Evolutionary conservation across 2,113 vertebrate genomes (phyloP).

Genomic region (Lanius collurio): DNA sequence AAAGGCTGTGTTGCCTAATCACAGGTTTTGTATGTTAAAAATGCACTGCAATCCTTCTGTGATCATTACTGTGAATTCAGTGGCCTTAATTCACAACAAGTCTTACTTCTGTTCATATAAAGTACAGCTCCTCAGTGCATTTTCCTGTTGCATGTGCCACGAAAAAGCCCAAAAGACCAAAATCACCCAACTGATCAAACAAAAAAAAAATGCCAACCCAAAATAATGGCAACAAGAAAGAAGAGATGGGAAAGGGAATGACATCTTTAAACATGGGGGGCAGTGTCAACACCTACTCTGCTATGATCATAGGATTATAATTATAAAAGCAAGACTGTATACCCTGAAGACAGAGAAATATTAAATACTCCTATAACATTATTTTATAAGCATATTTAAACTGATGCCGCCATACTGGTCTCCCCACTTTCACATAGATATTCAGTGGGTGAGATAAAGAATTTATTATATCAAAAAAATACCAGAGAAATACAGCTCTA

Average conservation of each 20-base stretch:
- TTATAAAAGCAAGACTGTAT: slow-evolving; percentile 21
- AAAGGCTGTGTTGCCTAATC: slow-evolving; percentile 8
- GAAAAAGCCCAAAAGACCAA: neutral
- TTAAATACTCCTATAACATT: neutral
- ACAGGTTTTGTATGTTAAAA: slow-evolving; percentile 23
- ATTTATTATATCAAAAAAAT: neutral
- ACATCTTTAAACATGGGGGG: neutral
- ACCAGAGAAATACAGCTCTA: neutral
- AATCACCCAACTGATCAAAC: neutral
- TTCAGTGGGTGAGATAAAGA: neutral
- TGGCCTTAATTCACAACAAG: slow-evolving; percentile 42
- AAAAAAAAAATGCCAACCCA: neutral
- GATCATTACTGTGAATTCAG: slow-evolving; percentile 35
- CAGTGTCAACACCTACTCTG: neutral
- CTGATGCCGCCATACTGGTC: neutral
- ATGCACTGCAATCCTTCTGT: slow-evolving; percentile 33
- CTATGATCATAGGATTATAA: neutral
- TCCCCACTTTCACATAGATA: neutral
- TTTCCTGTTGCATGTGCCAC: slow-evolving; percentile 28
- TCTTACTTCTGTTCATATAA: slow-evolving; percentile 39
- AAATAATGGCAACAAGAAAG: neutral
- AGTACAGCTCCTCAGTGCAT: slow-evolving; percentile 10
- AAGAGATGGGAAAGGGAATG: slow-evolving; percentile 24
- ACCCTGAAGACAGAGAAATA: neutral
- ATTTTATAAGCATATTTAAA: neutral